phyloP scores from a whole-genome alignment of 1,140 invertebrate species.

The Eumaeus atala region DNA sequence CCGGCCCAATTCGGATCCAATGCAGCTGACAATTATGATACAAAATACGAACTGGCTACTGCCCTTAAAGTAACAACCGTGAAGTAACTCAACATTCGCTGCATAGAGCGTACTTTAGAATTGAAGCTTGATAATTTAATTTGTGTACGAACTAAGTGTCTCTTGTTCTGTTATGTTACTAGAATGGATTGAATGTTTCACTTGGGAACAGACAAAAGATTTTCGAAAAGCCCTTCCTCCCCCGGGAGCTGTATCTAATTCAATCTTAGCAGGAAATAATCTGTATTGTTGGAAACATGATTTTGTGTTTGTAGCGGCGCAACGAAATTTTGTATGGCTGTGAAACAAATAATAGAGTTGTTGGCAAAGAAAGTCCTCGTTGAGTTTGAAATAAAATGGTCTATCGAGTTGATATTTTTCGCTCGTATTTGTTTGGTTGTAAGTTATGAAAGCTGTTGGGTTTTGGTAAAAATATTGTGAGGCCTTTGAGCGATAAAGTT shows the following conservation, averaged over 20 bases:
- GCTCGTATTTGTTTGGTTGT: neutral
- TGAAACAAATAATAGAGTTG: neutral
- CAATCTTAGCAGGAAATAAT: neutral
- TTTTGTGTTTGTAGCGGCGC: neutral
- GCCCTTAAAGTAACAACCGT: too few relatives aligned
- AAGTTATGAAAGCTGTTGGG: neutral
- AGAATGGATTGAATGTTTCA: neutral
- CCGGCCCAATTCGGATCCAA: too few relatives aligned
- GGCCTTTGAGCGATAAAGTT: too few relatives aligned
- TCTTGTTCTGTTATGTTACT: neutral
- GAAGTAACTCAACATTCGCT: too few relatives aligned
- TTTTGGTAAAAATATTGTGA: too few relatives aligned
- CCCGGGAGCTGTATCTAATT: neutral
- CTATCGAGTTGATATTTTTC: neutral
- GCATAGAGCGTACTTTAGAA: neutral
- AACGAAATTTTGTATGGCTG: neutral
- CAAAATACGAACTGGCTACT: too few relatives aligned
- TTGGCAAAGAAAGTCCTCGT: neutral
- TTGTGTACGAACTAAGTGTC: neutral
- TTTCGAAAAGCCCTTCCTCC: neutral
- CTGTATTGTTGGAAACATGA: neutral
- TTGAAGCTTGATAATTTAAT: neutral
- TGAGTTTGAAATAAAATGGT: neutral
- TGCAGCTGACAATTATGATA: too few relatives aligned
- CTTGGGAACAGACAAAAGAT: neutral